Base-by-base conservation (phyloP, 92 coral and sea anemone species). In the Virgularia gustaviana region DNA sequence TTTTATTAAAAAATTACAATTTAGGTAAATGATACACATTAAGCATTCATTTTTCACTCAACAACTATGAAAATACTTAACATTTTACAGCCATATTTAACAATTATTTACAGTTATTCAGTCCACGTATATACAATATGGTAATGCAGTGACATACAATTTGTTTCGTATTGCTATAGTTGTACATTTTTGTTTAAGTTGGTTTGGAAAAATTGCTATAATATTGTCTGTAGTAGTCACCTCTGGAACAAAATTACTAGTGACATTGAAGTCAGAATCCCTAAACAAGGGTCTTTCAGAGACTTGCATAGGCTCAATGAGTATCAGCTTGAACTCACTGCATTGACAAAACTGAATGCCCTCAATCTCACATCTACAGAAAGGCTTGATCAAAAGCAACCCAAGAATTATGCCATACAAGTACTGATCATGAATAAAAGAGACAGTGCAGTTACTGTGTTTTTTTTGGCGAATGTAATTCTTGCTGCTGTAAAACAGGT, bases 181-280 rank as follows among this genome's bases (percentile, higher is more conserved):
- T 3, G 28, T 56, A 56, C 63, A 56, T 56, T 56, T 56, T 29
- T 16, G 29, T 56, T 56, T 29, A 23, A 56, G 20, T 25, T 56
- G 63, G 2, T 30, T 20, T 7, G 63, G 63, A 25, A 23, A 56
- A 11, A 56, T 23, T 9, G 63, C 63, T 2, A 56, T 56, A 23
- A 56, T 23, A 56, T 56, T 16, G n/a, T 56, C n/a, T 56, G 63
- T 23, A 23, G 4, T 35, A 20, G 2, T 4, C 5, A 56, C 63
- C 28, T 56, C 63, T 12, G n/a, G 4, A 29, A 56, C 28, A 22
- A 56, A 56, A 20, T 56, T 56, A 56, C 63, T 23, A 4, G 33
- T 23, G n/a, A 63, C 49, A 16, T 63, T 36, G 38, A 63, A 63
- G 38, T 63, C 70, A 35, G 25, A 9, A 63, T 63, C 70, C 24